A percentile compares a stretch with the other conserved stretches of the same genome.
phyloP scores from a whole-genome alignment of 2,113 vertebrate genomes.

The Chamaetylas fuelleborni region DNA sequence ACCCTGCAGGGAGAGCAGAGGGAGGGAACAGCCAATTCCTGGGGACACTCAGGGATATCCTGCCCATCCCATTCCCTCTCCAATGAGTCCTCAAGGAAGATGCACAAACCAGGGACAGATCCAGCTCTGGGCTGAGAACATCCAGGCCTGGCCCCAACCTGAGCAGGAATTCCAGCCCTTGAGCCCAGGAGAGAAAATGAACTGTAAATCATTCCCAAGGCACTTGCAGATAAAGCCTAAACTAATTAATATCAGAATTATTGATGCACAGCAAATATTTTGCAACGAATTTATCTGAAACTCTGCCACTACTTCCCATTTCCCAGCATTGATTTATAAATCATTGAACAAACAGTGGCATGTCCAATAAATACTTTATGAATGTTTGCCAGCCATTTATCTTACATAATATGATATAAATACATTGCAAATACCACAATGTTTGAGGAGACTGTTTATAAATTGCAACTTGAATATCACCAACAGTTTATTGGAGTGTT shows the following conservation, averaged over 20 bases:
- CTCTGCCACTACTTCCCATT: conserved; percentile 27
- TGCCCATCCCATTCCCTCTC: background rate
- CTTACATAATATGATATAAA: conserved; percentile 60
- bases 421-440: conserved; percentile 15
- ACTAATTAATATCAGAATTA: conserved; percentile 70
- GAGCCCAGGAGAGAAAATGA: background rate
- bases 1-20: background rate
- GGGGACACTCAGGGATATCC: background rate
- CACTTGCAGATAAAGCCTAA: conserved; percentile 36
- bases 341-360: conserved; percentile 54
- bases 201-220: conserved; percentile 27
- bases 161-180: background rate
- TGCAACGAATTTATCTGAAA: conserved; percentile 58
- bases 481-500: background rate
- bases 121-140: background rate
- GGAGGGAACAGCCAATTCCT: background rate
- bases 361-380: conserved; percentile 65
- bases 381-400: conserved; percentile 71
- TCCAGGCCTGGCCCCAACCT: background rate
- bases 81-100: background rate
- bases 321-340: conserved; percentile 54
- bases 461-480: background rate
- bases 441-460: conserved; percentile 11
- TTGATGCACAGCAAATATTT: conserved; percentile 69
- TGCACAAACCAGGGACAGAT: background rate